These are phyloP conservation scores for Phyto melanocephala DNA, from an alignment of 2,888 invertebrate genomes.

Conservation along the genomic window DNA sequence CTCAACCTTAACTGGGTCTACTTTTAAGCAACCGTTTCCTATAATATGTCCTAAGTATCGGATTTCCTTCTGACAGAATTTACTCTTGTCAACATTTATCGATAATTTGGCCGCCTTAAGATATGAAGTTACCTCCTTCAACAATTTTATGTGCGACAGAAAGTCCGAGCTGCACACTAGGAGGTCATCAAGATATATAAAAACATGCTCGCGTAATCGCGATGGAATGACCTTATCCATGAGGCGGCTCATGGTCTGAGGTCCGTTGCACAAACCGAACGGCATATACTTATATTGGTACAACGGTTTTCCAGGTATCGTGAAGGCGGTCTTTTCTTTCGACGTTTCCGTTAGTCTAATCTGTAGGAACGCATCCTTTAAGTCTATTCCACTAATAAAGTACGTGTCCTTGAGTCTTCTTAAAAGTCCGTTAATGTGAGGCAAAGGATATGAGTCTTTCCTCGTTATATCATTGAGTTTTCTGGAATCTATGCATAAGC, in stretches of 20 bases:
- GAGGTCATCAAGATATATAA: constrained; percentile 1
- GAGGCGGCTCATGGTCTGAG: background rate
- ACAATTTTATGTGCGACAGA: background rate
- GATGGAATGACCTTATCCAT: constrained; percentile 16
- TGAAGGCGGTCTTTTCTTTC: constrained; percentile 20
- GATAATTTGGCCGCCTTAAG: background rate
- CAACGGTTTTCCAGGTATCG: constrained; percentile 63
- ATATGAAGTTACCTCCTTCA: background rate
- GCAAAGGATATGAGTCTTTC: background rate
- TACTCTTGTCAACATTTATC: constrained; percentile 33
- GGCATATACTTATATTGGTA: constrained; percentile 61
- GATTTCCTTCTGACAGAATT: constrained; percentile 37
- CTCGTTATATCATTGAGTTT: background rate
- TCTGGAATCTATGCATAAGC: background rate
- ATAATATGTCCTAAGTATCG: constrained; percentile 15
- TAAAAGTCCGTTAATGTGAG: background rate
- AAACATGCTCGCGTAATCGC: background rate
- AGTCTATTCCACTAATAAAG: too few relatives aligned
- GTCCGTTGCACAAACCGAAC: constrained; percentile 1
- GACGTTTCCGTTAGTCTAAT: background rate
- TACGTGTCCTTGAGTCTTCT: background rate
- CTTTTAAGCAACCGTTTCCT: too few relatives aligned
- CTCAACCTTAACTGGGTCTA: too few relatives aligned
- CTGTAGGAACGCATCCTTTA: too few relatives aligned
- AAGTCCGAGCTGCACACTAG: background rate